Evolutionary conservation across 2,888 invertebrate species (phyloP).

Genomic region (Nemotelus pantherinus): DNA sequence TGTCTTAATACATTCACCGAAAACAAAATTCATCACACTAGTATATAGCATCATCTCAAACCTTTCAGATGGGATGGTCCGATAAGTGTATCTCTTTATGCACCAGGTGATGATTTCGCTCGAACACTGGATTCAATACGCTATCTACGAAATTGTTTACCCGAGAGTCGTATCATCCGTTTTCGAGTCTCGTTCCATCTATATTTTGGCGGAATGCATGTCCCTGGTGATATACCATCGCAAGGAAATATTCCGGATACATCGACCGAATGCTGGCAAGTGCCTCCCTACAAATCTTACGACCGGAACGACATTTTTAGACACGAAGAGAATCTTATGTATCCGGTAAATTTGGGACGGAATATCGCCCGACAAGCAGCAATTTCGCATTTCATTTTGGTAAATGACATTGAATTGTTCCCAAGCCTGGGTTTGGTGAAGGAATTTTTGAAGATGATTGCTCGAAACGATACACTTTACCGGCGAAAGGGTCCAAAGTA

Average conservation of each 20-base stretch:
- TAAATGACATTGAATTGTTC: slow-evolving; percentile 83
- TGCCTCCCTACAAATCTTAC: neutral
- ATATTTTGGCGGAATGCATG: slow-evolving; percentile 70
- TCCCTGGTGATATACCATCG: slow-evolving; percentile 62
- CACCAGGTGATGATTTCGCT: slow-evolving; percentile 72
- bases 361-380: slow-evolving; percentile 82
- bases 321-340: slow-evolving; percentile 74
- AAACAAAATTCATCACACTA: too few species aligned
- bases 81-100: slow-evolving; percentile 72
- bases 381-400: slow-evolving; percentile 78
- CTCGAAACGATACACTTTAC: slow-evolving; percentile 62
- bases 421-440: slow-evolving; percentile 70
- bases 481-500: too few species aligned
- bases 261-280: neutral
- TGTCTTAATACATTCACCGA: too few species aligned
- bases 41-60: too few species aligned
- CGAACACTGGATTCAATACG: slow-evolving; percentile 69
- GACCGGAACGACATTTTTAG: neutral
- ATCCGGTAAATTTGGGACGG: slow-evolving; percentile 85
- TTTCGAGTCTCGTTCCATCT: slow-evolving; percentile 73
- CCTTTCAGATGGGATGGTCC: slow-evolving; percentile 70
- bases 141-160: slow-evolving; percentile 69
- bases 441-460: slow-evolving; percentile 80
- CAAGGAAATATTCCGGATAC: neutral
- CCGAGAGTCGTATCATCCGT: slow-evolving; percentile 65